Evolutionary conservation across 2,113 vertebrate species (phyloP).

Genomic region (Psittacula cyanocephala): DNA sequence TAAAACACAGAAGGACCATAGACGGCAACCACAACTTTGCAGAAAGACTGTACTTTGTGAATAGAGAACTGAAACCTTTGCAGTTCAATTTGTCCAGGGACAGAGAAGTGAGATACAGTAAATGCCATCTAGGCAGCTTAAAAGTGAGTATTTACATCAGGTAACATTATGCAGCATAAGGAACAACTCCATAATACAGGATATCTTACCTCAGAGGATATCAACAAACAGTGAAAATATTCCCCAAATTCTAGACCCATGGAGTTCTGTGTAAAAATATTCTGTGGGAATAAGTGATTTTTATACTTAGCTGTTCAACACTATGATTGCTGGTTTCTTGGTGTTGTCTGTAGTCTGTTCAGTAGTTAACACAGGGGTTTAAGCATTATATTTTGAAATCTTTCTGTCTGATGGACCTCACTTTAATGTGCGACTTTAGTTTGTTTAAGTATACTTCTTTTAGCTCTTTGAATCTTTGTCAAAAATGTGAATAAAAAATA

Average conservation of each 20-base stretch:
- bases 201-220: neutral
- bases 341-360: neutral
- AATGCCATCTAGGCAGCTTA: neutral
- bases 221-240: neutral
- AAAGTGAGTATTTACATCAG: neutral
- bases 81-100: neutral
- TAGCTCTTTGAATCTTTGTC: neutral
- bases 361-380: neutral
- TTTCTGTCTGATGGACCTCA: neutral
- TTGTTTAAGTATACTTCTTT: neutral
- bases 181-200: neutral
- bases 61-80: neutral
- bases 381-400: neutral
- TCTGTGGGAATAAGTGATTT: neutral
- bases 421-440: neutral
- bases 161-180: neutral
- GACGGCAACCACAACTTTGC: neutral
- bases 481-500: neutral
- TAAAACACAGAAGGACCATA: neutral
- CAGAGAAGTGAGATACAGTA: neutral
- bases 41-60: neutral
- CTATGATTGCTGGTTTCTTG: neutral
- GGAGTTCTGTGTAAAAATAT: neutral
- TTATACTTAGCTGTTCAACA: neutral
- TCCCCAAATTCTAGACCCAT: neutral